These are phyloP conservation scores for Lordiphosa stackelbergi DNA, from an alignment of 1,140 invertebrate genomes.

Conservation along the genomic window DNA sequence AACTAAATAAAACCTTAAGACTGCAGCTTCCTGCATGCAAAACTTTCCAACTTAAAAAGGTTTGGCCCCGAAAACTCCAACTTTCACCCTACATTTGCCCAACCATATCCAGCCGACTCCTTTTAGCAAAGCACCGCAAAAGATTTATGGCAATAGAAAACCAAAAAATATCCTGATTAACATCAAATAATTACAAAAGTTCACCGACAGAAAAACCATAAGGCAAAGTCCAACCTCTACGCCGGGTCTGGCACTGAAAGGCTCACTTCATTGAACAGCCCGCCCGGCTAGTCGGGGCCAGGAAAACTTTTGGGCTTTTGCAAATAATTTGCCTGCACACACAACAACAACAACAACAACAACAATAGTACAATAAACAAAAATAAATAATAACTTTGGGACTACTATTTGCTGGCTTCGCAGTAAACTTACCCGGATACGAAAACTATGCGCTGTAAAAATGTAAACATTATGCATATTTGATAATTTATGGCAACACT, in stretches of 20 bases:
- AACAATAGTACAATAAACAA: conserved; percentile 52
- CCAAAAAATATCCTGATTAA: conserved; percentile 56
- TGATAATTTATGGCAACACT: conserved; percentile 77
- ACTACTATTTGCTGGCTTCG: conserved; percentile 62
- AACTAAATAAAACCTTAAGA: neutral
- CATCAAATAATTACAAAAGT: conserved; percentile 76
- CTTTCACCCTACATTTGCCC: conserved; percentile 38
- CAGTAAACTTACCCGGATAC: conserved; percentile 58
- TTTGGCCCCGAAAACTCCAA: conserved; percentile 14
- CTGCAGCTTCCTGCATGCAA: conserved; percentile 18
- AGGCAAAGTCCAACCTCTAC: conserved; percentile 36
- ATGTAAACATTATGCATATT: conserved; percentile 76
- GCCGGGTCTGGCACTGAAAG: conserved; percentile 13
- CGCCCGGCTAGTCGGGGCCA: neutral
- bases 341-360: neutral
- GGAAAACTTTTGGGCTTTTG: conserved; percentile 47
- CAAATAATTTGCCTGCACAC: conserved; percentile 58
- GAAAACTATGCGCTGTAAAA: conserved; percentile 40
- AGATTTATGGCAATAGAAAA: conserved; percentile 63
- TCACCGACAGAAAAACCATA: conserved; percentile 58
- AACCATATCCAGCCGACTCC: conserved; percentile 3
- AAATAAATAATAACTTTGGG: conserved; percentile 62
- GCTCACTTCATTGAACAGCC: conserved; percentile 60
- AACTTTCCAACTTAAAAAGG: conserved; percentile 15
- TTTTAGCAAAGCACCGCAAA: conserved; percentile 4